Base-by-base conservation (phyloP, 53 echinoderm and acorn worm genomes). In the Hippasteria phrygiana region DNA sequence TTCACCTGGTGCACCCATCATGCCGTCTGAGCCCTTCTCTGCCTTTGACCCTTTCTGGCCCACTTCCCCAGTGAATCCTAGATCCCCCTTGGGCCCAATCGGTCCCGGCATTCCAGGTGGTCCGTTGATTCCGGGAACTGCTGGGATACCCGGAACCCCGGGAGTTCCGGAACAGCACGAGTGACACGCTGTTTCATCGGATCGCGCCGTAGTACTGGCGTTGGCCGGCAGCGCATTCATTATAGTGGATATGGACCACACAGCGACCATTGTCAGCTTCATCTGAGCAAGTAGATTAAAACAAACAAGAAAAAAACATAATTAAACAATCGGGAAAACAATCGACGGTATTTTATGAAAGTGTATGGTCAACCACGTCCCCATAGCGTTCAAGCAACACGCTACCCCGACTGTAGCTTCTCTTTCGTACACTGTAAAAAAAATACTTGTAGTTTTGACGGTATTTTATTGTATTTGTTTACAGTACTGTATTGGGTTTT, bases 61-160 rank as follows among this genome's bases (percentile, higher is more conserved):
- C 2, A 14, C 34, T 20, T 65, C 65, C 29, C 65, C 65, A 4
- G 65, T 27, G 34, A 26, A 45, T 17, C 77, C 77, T 1, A 28
- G 24, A n/a, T 26, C 4, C 4, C 73, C 73, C 33, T 53, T 48
- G 20, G 54, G 77, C 14, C 77, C 77, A 17, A 16, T 2, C 13
- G 10, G 31, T 53, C 77, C 77, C 20, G 4, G 65, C 48, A 8
- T 14, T 14, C 48, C 48, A 6, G 14, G 11, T 14, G 17, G 22
- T 36, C 72, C 2, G 9, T 13, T 3, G 36, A 33, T 18, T 32
- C 46, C 55, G 9, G 34, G 77, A 34, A 51, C 55, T 13, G 40
- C 77, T 12, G 77, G 77, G 6, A 32, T 54, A 9, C 77, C 77
- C 36, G 77, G 77, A 5, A 77, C 77, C 18, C 50, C 77, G 34